A percentile compares a stretch with the other conserved stretches of the same genome.
Evolutionary conservation across 2,113 vertebrate genomes (phyloP).

Genomic region (Aleadryas rufinucha): DNA sequence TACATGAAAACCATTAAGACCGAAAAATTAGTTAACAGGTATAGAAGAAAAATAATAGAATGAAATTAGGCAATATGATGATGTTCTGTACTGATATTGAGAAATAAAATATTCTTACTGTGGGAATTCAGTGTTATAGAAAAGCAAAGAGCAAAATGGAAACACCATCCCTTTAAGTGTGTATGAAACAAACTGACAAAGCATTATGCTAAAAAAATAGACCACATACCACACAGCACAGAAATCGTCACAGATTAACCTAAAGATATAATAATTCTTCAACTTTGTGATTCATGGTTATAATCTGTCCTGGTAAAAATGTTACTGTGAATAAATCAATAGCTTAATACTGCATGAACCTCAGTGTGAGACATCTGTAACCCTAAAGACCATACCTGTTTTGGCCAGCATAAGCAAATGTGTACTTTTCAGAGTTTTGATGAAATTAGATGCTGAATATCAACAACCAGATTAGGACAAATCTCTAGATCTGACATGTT

Average conservation of each 20-base stretch:
- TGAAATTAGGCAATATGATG: neutral
- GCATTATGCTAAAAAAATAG: neutral
- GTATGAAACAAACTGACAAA: neutral
- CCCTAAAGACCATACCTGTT: neutral
- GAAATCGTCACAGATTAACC: neutral
- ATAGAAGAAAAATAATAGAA: neutral
- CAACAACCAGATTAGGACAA: slow-evolving; percentile 4
- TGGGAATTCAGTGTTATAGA: neutral
- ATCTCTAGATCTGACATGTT: neutral
- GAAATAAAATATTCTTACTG: neutral
- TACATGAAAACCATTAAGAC: neutral
- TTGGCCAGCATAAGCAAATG: neutral
- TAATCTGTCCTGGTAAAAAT: slow-evolving; percentile 14
- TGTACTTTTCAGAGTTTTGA: slow-evolving; percentile 9
- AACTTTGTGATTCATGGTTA: slow-evolving; percentile 22
- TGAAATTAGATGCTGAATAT: slow-evolving; percentile 2
- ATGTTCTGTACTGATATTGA: neutral
- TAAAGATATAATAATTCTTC: neutral
- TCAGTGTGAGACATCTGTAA: neutral
- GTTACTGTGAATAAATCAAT: neutral
- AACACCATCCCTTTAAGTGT: neutral
- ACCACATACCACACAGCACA: neutral
- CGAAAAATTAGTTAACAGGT: neutral
- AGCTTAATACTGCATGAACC: neutral
- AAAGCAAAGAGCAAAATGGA: neutral